Conservation (phyloP, 2,888 invertebrate species). For the Rotaria sp. region DNA sequence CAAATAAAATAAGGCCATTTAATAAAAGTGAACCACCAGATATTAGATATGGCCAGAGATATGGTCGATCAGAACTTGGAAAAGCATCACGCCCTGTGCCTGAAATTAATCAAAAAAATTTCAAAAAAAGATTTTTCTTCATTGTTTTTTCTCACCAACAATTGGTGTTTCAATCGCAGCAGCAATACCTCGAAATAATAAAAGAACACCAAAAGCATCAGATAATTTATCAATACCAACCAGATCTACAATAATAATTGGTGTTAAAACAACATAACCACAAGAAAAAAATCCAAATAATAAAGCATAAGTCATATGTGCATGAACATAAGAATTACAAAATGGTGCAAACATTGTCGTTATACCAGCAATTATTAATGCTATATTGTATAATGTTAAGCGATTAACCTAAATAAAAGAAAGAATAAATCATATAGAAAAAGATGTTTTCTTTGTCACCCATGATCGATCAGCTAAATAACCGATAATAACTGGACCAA, state of each 20-base stretch:
- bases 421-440: not conserved
- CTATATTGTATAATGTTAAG: conserved; percentile 76
- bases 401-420: conserved; percentile 65
- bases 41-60: conserved; percentile 30
- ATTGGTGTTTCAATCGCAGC: conserved; percentile 32
- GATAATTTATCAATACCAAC: conserved; percentile 40
- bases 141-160: not conserved
- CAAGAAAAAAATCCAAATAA: conserved; percentile 20
- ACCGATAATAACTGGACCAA: not conserved
- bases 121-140: not conserved
- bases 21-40: conserved; percentile 30
- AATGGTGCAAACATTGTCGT: conserved; percentile 73
- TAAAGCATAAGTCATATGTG: conserved; percentile 51
- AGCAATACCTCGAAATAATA: conserved; percentile 38
- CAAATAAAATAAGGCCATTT: conserved; percentile 36
- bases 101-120: too few species aligned
- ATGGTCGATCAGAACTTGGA: not conserved
- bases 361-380: conserved; percentile 77
- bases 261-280: conserved; percentile 35
- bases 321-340: conserved; percentile 66
- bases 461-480: not conserved
- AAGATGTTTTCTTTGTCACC: not conserved
- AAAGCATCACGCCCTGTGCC: conserved; percentile 31
- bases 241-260: conserved; percentile 35
- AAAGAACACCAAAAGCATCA: conserved; percentile 35